These are phyloP conservation scores for Mechanitis mazaeus DNA, from an alignment of 2,888 invertebrate genomes.

Conservation along the genomic window DNA sequence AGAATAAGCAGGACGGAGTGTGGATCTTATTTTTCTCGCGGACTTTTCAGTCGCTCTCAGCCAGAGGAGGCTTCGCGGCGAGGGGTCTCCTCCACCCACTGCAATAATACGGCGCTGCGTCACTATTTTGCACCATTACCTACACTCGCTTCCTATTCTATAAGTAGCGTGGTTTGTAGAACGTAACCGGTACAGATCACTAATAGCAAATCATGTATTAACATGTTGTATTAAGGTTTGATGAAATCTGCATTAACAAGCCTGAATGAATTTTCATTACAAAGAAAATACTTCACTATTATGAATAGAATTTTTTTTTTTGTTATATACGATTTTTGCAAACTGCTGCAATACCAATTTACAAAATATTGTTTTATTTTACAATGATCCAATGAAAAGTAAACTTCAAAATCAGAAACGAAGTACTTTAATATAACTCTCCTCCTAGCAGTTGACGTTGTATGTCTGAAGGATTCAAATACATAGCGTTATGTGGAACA, in stretches of 20 bases:
- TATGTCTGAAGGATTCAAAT: constrained; percentile 54
- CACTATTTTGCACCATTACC: constrained; percentile 79
- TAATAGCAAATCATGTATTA: too few species aligned
- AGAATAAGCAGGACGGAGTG: constrained; percentile 75
- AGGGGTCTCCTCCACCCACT: constrained; percentile 60
- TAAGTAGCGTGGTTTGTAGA: constrained; percentile 65
- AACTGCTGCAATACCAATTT: too few species aligned
- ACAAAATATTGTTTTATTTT: too few species aligned
- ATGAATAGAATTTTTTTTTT: too few species aligned
- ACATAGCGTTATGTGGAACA: constrained; percentile 47
- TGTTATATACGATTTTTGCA: too few species aligned
- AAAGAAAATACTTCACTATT: too few species aligned
- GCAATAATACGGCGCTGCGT: constrained; percentile 79
- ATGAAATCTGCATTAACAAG: too few species aligned
- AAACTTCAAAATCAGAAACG: background rate
- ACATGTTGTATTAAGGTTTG: too few species aligned
- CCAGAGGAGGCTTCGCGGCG: constrained; percentile 39
- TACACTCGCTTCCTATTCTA: constrained; percentile 77
- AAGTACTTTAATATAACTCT: background rate
- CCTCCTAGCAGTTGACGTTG: constrained; percentile 38
- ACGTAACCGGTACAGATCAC: constrained; percentile 39
- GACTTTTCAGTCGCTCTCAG: constrained; percentile 74
- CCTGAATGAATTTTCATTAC: too few species aligned
- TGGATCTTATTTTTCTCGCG: constrained; percentile 77
- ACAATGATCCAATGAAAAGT: background rate